Evolutionary conservation across 2,888 invertebrate genomes (phyloP).

Genomic region (Iselma pallidipennis): DNA sequence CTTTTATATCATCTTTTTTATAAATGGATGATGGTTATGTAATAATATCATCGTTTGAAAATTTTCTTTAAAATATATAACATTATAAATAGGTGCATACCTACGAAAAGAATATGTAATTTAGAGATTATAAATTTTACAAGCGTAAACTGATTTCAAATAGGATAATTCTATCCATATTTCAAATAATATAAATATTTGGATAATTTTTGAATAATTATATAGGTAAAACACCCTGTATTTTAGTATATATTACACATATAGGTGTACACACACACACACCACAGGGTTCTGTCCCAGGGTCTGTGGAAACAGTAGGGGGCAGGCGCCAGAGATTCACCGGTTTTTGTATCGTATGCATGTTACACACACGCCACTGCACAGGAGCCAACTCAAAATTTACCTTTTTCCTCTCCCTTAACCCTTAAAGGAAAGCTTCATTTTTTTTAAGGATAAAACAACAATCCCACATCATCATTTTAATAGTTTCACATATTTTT

Average conservation of each 20-base stretch:
- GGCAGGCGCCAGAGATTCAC: background rate
- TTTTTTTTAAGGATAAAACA: background rate
- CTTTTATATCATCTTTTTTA: background rate
- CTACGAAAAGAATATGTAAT: no score
- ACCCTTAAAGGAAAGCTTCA: background rate
- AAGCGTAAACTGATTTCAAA: background rate
- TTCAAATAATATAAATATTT: background rate
- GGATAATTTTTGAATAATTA: background rate
- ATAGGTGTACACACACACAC: background rate
- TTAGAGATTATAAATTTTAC: no score
- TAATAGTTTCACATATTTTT: no score
- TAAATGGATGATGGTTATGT: background rate
- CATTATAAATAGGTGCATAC: no score
- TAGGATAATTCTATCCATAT: no score
- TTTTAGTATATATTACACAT: no score
- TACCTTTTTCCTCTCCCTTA: background rate
- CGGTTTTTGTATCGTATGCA: background rate
- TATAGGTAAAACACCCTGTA: background rate
- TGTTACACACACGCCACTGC: conserved; percentile 16
- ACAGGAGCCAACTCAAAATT: conserved; percentile 17
- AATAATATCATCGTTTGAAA: background rate
- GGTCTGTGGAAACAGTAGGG: background rate
- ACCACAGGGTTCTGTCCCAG: background rate
- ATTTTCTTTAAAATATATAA: background rate
- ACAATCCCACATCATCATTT: no score